A percentile compares a stretch with the other conserved stretches of the same genome.
Evolutionary conservation across 2,888 invertebrate genomes (phyloP).

Genomic region (Ctena decussata): DNA sequence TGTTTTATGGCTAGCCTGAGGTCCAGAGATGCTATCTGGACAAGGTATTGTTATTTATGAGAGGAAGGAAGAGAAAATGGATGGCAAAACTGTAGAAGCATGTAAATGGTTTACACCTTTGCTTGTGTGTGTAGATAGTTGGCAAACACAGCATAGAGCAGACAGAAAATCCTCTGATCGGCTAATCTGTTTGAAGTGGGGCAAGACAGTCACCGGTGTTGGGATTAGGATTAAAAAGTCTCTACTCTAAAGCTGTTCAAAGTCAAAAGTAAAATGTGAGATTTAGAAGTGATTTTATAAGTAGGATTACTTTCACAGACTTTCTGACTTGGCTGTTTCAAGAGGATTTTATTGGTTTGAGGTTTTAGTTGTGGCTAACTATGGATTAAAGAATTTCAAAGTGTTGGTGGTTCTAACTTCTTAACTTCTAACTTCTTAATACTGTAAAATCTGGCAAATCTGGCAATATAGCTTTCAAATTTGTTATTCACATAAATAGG

Average conservation of each 20-base stretch:
- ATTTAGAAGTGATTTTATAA: background rate
- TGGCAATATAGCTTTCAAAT: too few species aligned
- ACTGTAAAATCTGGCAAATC: too few species aligned
- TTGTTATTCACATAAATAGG: too few species aligned
- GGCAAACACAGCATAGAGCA: background rate
- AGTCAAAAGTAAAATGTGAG: background rate
- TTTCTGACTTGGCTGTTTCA: background rate
- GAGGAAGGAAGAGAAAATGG: background rate
- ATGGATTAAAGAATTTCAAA: too few species aligned
- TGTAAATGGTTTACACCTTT: background rate
- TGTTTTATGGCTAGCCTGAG: constrained; percentile 5
- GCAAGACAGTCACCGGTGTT: background rate
- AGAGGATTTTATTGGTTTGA: background rate
- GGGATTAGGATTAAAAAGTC: constrained; percentile 2
- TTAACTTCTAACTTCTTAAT: too few species aligned
- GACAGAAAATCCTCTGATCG: background rate
- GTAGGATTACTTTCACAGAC: background rate
- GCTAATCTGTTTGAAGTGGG: background rate
- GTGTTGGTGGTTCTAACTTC: too few species aligned
- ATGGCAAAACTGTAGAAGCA: background rate
- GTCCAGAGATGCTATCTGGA: constrained; percentile 12
- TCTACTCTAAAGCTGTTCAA: constrained; percentile 1
- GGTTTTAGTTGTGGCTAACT: background rate
- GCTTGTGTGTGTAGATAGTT: background rate
- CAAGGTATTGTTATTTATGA: background rate